Evolutionary conservation across 2,797 vertebrate genomes (phyloP).

Genomic region (Ataeniobius toweri): DNA sequence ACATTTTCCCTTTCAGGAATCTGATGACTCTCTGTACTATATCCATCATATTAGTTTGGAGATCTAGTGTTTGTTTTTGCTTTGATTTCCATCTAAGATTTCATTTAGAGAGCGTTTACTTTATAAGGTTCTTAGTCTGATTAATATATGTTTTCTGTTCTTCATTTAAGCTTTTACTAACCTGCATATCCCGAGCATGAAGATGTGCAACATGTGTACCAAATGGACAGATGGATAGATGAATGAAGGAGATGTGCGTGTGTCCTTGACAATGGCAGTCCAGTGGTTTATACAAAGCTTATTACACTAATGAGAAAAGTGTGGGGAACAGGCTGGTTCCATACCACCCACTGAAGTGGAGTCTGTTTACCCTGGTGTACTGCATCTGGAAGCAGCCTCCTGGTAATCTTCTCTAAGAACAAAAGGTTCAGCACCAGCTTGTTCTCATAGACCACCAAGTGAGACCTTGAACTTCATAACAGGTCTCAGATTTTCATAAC

Average conservation of each 20-base stretch:
- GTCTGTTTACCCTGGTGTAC: constrained; percentile 61
- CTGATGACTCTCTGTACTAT: not conserved
- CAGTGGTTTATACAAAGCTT: constrained; percentile 74
- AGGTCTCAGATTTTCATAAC: constrained; percentile 63
- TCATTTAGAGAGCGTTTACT: constrained; percentile 1
- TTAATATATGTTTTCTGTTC: not conserved
- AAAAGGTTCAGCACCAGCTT: constrained; percentile 80
- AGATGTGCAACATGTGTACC: constrained; percentile 38
- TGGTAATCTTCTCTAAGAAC: constrained; percentile 79
- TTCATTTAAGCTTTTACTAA: constrained; percentile 15
- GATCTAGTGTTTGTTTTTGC: not conserved
- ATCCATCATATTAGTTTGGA: not conserved
- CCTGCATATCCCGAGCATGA: constrained; percentile 13
- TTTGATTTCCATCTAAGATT: constrained; percentile 10
- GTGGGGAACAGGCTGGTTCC: constrained; percentile 73
- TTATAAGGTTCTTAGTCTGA: not conserved
- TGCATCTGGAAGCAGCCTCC: constrained; percentile 80
- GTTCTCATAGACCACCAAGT: constrained; percentile 82
- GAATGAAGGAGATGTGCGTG: constrained; percentile 46
- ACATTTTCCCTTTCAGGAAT: constrained; percentile 6
- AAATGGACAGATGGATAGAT: constrained; percentile 30
- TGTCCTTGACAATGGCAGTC: constrained; percentile 71
- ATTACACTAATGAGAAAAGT: constrained; percentile 82
- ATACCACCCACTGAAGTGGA: constrained; percentile 77
- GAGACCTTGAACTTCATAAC: constrained; percentile 62